Evolutionary conservation across 2,888 invertebrate species (phyloP).

Genomic region (Spisula solida): DNA sequence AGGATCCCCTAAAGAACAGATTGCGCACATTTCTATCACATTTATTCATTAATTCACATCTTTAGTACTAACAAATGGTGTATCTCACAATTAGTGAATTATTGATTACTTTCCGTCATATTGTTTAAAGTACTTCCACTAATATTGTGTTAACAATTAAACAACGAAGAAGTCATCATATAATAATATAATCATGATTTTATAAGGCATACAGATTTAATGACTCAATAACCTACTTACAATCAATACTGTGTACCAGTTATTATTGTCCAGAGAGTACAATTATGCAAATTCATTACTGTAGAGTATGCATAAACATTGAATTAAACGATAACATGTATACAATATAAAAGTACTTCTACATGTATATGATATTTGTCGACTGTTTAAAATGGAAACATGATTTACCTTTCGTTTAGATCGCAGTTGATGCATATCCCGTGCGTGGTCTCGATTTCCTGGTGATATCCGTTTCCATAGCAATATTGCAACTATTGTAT

Average conservation of each 20-base stretch:
- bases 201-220: background rate
- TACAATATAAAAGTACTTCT: too few relatives aligned
- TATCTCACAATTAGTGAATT: too few relatives aligned
- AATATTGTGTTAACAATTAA: too few relatives aligned
- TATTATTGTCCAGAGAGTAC: background rate
- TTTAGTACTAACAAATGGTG: too few relatives aligned
- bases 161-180: background rate
- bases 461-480: conserved; percentile 88
- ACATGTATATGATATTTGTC: too few relatives aligned
- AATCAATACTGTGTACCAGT: background rate
- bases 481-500: conserved; percentile 87
- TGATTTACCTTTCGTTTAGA: conserved; percentile 87
- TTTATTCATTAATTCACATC: too few relatives aligned
- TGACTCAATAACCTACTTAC: background rate
- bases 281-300: conserved; percentile 2
- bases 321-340: background rate
- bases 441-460: conserved; percentile 88
- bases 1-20: too few relatives aligned
- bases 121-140: too few relatives aligned
- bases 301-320: background rate
- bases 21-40: too few relatives aligned
- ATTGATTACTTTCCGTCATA: too few relatives aligned
- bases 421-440: conserved; percentile 88
- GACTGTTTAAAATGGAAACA: background rate
- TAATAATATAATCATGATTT: conserved; percentile 1